These are phyloP conservation scores for Drosophila infuscata DNA, from an alignment of 2,888 invertebrate species.

Conservation along the genomic window DNA sequence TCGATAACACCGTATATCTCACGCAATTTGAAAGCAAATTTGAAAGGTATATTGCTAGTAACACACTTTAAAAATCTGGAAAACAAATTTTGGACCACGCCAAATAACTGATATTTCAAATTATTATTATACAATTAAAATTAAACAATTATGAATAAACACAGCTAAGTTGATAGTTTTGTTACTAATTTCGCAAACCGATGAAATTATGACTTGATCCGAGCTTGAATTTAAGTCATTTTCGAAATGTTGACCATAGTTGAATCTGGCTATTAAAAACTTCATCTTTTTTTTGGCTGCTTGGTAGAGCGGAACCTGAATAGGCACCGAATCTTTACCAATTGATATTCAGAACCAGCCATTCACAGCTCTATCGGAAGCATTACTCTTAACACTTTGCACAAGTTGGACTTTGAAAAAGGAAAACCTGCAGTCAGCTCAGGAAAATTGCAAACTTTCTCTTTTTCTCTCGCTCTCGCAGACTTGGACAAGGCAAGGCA, in stretches of 20 bases:
- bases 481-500: conserved; percentile 1
- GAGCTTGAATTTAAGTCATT: not conserved
- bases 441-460: not conserved
- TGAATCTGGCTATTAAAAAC: not conserved
- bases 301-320: not conserved
- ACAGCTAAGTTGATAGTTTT: not conserved
- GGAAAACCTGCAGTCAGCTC: not conserved
- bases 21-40: no score
- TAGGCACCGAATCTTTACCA: not conserved
- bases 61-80: no score
- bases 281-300: not conserved
- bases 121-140: not conserved
- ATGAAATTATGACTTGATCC: not conserved
- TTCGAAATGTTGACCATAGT: not conserved
- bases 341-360: not conserved
- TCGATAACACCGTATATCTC: no score
- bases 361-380: not conserved
- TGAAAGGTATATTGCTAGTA: no score
- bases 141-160: not conserved
- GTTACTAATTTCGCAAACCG: not conserved
- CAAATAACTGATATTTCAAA: not conserved
- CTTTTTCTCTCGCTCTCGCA: not conserved
- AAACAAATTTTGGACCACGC: no score
- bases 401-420: not conserved
- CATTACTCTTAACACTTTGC: not conserved